These are phyloP conservation scores for Athetis lepigone DNA, from an alignment of 2,888 invertebrate species.

Conservation along the genomic window DNA sequence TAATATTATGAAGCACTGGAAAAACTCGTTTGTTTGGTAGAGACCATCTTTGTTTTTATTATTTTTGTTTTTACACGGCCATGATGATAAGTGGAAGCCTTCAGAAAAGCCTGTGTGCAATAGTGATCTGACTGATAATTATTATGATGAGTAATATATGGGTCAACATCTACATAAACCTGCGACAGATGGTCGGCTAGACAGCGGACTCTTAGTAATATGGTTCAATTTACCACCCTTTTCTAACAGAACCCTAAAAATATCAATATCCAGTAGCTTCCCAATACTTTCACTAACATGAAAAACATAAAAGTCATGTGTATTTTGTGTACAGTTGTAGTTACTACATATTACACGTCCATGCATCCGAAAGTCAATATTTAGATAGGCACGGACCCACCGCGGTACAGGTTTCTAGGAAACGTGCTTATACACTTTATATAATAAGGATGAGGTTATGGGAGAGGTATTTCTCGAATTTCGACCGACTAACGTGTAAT, in stretches of 20 bases:
- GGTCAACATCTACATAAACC: too few relatives aligned
- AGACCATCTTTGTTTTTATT: too few relatives aligned
- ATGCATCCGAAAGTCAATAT: conserved; percentile 76
- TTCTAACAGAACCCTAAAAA: background rate
- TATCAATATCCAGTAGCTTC: conserved; percentile 38
- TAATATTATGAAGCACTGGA: background rate
- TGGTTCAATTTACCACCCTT: too few relatives aligned
- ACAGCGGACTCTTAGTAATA: too few relatives aligned
- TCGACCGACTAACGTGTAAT: conserved; percentile 26
- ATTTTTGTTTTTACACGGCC: too few relatives aligned
- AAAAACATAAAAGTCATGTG: conserved; percentile 57
- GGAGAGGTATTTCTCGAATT: conserved; percentile 43
- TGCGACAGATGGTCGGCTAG: too few relatives aligned
- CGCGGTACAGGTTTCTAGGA: conserved; percentile 76
- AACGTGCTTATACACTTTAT: conserved; percentile 66
- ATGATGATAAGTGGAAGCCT: too few relatives aligned
- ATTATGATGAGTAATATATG: too few relatives aligned
- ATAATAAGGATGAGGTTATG: conserved; percentile 49
- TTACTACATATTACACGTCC: conserved; percentile 73
- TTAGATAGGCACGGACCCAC: conserved; percentile 81
- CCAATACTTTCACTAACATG: conserved; percentile 38
- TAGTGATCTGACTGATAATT: too few relatives aligned
- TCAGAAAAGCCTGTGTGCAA: too few relatives aligned
- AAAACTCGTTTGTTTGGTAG: too few relatives aligned
- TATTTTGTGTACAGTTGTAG: conserved; percentile 72